phyloP scores from a whole-genome alignment of 2,113 vertebrate genomes.

The Hiodon alosoides region DNA sequence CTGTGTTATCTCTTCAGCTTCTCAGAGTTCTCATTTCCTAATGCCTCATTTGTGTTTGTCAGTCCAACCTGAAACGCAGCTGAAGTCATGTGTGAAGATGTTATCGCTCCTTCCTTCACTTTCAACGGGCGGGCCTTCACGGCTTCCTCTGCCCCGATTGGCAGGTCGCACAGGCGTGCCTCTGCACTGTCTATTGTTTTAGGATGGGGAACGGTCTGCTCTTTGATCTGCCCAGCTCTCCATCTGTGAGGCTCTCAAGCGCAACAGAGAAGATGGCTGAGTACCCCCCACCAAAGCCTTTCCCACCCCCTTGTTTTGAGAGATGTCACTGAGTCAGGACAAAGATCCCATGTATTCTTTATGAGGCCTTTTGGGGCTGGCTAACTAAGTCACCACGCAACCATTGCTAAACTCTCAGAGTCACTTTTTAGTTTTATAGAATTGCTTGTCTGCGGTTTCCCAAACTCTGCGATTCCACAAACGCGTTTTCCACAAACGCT shows the following conservation, averaged over 20 bases:
- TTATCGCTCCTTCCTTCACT: constrained; percentile 29
- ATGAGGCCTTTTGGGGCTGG: not conserved
- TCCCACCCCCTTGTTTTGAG: constrained; percentile 7
- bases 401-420: not conserved
- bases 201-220: not conserved
- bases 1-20: constrained; percentile 3
- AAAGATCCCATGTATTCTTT: not conserved
- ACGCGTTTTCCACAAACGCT: no score
- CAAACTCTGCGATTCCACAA: no score
- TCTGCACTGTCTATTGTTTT: constrained; percentile 5
- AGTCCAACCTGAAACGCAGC: constrained; percentile 41
- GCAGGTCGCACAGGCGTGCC: not conserved
- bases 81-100: constrained; percentile 50
- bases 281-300: not conserved
- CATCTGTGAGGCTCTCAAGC: not conserved
- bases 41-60: constrained; percentile 49
- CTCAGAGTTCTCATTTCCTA: constrained; percentile 12
- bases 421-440: no score
- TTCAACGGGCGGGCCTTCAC: not conserved
- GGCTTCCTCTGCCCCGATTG: not conserved
- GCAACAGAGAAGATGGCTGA: not conserved
- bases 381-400: constrained; percentile 1
- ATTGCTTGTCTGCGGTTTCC: no score
- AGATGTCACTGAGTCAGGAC: not conserved
- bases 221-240: constrained; percentile 19